Percentiles rank a stretch among this genome's conserved stretches.
Evolutionary conservation across 2,888 invertebrate genomes (phyloP).

Genomic region (Leptinotarsa juncta): DNA sequence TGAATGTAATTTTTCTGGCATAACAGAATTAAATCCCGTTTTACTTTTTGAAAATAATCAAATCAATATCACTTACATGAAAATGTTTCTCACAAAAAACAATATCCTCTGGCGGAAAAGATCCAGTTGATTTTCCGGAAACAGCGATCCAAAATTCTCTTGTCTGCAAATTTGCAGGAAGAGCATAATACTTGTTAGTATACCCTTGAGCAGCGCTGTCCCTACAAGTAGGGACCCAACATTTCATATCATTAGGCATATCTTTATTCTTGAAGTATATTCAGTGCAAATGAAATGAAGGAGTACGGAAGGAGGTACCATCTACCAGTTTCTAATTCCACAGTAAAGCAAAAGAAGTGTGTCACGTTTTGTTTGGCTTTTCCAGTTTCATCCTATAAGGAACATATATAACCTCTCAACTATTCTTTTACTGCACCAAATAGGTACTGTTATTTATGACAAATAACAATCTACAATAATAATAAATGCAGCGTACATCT

Average conservation of each 20-base stretch:
- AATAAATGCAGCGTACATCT: too few relatives aligned
- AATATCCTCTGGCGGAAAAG: conserved; percentile 5
- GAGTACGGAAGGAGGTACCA: not conserved
- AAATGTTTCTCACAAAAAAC: conserved; percentile 23
- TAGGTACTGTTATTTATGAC: too few relatives aligned
- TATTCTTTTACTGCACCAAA: too few relatives aligned
- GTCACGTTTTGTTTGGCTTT: too few relatives aligned
- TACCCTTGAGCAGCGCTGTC: not conserved
- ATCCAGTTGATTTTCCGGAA: conserved; percentile 21
- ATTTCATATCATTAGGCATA: conserved; percentile 9
- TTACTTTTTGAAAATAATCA: too few relatives aligned
- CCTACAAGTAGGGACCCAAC: conserved; percentile 23
- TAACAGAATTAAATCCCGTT: too few relatives aligned
- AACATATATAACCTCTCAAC: too few relatives aligned
- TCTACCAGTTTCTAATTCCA: not conserved
- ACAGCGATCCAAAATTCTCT: conserved; percentile 24
- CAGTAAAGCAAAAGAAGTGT: not conserved
- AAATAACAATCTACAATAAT: too few relatives aligned
- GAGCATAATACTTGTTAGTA: not conserved
- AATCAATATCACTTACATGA: conserved; percentile 10
- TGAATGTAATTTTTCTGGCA: too few relatives aligned
- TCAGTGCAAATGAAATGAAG: not conserved
- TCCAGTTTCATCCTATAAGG: too few relatives aligned
- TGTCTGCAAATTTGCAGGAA: conserved; percentile 2
- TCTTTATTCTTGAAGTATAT: not conserved